These are phyloP conservation scores for Tenodera sinensis DNA, from an alignment of 2,888 invertebrate species.

Conservation along the genomic window DNA sequence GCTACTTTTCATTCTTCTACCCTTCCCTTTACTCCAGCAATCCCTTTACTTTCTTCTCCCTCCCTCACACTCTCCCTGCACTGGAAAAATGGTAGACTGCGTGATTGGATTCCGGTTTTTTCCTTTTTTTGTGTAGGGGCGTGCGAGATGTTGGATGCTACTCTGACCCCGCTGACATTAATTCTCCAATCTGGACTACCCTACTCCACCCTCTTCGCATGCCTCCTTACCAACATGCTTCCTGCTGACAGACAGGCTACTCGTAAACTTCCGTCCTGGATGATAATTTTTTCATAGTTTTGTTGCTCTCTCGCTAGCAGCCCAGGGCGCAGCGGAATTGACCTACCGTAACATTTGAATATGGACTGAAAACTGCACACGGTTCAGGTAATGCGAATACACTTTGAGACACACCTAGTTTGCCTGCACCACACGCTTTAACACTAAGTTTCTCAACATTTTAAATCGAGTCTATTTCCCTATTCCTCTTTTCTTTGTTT, in stretches of 20 bases:
- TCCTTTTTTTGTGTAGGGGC: not conserved
- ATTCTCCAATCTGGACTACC: conserved; percentile 29
- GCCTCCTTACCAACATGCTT: not conserved
- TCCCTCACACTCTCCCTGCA: not conserved
- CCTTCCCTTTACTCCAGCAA: not conserved
- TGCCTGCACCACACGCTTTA: too few relatives aligned
- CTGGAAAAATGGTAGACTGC: conserved; percentile 3
- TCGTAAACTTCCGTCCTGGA: not conserved
- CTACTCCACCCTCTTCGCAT: not conserved
- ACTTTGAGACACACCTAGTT: too few relatives aligned
- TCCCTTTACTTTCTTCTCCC: not conserved
- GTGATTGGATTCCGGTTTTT: conserved; percentile 19
- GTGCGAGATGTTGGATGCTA: conserved; percentile 14
- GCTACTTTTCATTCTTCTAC: conserved; percentile 8
- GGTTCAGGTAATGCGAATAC: too few relatives aligned
- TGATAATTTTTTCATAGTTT: too few relatives aligned
- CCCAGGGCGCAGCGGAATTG: too few relatives aligned
- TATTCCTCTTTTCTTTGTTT: too few relatives aligned
- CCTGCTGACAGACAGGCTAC: conserved; percentile 22
- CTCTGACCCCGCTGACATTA: conserved; percentile 30
- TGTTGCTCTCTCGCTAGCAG: too few relatives aligned
- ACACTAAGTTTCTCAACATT: too few relatives aligned
- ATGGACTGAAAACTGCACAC: too few relatives aligned
- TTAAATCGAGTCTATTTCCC: too few relatives aligned
- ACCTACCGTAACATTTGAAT: too few relatives aligned